Evolutionary conservation across 1,140 invertebrate genomes (phyloP).

Genomic region (Macrobrachium rosenbergii): DNA sequence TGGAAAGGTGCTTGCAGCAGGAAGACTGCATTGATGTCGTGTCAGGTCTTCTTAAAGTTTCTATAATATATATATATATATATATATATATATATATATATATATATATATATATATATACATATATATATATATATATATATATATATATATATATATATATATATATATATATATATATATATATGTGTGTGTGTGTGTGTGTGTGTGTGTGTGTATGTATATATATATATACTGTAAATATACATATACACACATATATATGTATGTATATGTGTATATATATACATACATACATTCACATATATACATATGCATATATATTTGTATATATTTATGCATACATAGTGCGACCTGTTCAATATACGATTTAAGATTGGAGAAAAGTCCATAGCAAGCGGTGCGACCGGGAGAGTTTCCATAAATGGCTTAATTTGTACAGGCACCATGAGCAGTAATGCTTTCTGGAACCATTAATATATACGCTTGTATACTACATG

Average conservation of each 20-base stretch:
- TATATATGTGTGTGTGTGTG: constrained; percentile 23
- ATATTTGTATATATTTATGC: constrained; percentile 37
- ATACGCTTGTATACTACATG: too few relatives aligned
- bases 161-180: constrained; percentile 39
- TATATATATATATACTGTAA: constrained; percentile 7
- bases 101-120: not conserved
- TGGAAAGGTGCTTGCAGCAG: too few relatives aligned
- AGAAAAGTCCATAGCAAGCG: too few relatives aligned
- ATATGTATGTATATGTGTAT: constrained; percentile 1
- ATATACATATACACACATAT: not conserved
- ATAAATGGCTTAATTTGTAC: too few relatives aligned
- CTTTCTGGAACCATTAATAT: too few relatives aligned
- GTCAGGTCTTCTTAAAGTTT: too few relatives aligned
- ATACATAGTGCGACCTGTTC: not conserved
- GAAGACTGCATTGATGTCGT: too few relatives aligned
- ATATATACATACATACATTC: constrained; percentile 36
- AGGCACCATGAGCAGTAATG: too few relatives aligned
- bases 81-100: constrained; percentile 4
- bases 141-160: constrained; percentile 35
- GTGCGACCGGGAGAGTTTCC: too few relatives aligned
- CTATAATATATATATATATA: too few relatives aligned
- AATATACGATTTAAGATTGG: too few relatives aligned
- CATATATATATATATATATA: constrained; percentile 31
- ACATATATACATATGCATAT: constrained; percentile 37
- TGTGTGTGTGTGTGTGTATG: constrained; percentile 29